A percentile compares a stretch with the other conserved stretches of the same genome.
Conservation (phyloP, 2,888 invertebrate genomes). For the Himalopsyche anomala region DNA sequence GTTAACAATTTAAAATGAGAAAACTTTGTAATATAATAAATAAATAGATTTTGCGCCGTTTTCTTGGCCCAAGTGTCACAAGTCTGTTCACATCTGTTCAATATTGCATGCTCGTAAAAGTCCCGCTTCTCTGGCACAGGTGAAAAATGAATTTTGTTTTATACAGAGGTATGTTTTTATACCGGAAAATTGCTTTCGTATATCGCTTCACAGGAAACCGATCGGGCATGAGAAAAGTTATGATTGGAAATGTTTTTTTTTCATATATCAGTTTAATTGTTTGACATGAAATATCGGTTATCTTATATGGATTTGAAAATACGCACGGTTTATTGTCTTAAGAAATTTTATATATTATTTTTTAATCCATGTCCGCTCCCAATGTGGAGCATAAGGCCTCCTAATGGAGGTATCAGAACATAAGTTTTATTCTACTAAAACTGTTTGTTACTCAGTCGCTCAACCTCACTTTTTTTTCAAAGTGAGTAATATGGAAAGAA, state of each 20-base stretch:
- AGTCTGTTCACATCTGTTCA: conserved; percentile 38
- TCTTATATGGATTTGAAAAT: no score
- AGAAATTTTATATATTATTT: no score
- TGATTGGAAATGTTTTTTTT: conserved; percentile 10
- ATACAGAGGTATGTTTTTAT: conserved; percentile 1
- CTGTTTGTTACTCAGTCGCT: no score
- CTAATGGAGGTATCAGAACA: no score
- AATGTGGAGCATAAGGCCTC: no score
- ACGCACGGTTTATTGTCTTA: no score
- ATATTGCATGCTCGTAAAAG: conserved; percentile 39
- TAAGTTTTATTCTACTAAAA: no score
- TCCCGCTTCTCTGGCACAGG: conserved; percentile 9
- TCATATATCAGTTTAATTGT: no score
- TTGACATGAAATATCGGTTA: no score
- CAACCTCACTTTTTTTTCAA: no score
- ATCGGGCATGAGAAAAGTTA: neutral
- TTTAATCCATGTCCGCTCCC: no score
- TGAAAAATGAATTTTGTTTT: conserved; percentile 31
- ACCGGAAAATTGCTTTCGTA: conserved; percentile 9
- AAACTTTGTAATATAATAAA: conserved; percentile 19
- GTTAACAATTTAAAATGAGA: neutral
- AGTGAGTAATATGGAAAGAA: no score
- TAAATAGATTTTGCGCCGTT: neutral
- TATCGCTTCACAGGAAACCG: conserved; percentile 5
- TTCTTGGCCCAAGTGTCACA: conserved; percentile 12